phyloP scores from a whole-genome alignment of 1,140 invertebrate genomes.

The Trichoplusia ni region DNA sequence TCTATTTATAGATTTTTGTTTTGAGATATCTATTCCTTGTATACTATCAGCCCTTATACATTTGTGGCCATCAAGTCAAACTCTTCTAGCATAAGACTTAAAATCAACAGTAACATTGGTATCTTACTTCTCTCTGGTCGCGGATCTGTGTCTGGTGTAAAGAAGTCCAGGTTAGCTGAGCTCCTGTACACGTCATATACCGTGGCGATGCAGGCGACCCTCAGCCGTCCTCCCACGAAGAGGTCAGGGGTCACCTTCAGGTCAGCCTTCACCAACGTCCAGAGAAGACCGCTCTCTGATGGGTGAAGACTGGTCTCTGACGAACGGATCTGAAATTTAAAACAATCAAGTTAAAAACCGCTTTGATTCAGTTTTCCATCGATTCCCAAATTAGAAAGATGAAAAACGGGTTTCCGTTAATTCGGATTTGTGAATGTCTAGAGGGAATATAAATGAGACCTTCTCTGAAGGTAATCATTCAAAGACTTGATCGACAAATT shows the following conservation, averaged over 20 bases:
- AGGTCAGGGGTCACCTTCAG: conserved; percentile 60
- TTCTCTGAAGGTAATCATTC: too few relatives aligned
- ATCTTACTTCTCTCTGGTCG: conserved; percentile 70
- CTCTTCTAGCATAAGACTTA: too few relatives aligned
- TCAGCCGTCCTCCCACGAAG: conserved; percentile 60
- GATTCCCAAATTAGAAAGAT: too few relatives aligned
- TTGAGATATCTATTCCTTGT: neutral
- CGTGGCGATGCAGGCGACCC: conserved; percentile 62
- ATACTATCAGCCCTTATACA: too few relatives aligned
- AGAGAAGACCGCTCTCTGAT: conserved; percentile 55
- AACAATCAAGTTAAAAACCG: neutral
- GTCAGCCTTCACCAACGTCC: conserved; percentile 57
- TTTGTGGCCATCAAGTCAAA: too few relatives aligned
- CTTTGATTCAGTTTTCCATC: too few relatives aligned
- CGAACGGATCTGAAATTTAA: conserved; percentile 67
- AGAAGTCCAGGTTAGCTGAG: conserved; percentile 66
- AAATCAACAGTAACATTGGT: too few relatives aligned
- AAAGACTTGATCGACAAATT: too few relatives aligned
- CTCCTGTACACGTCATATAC: conserved; percentile 63
- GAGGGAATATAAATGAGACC: too few relatives aligned
- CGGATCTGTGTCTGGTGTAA: conserved; percentile 73
- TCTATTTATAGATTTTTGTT: too few relatives aligned
- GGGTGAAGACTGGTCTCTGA: conserved; percentile 65
- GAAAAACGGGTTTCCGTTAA: too few relatives aligned
- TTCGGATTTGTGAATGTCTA: too few relatives aligned